Evolutionary conservation across 2,888 invertebrate genomes (phyloP).

Genomic region (Anoncus sp.): DNA sequence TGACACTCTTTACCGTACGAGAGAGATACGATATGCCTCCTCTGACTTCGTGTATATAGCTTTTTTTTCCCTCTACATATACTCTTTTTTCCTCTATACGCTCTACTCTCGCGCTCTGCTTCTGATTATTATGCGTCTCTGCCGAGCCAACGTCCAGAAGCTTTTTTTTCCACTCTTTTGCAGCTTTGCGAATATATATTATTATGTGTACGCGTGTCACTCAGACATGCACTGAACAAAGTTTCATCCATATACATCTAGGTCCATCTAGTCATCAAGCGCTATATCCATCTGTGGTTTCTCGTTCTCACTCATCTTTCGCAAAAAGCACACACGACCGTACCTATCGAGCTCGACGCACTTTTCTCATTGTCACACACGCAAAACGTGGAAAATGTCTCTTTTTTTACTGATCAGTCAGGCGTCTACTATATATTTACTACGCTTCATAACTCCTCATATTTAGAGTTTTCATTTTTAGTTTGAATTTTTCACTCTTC

Average conservation of each 20-base stretch:
- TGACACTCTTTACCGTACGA: slow-evolving; percentile 37
- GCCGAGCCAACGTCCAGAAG: slow-evolving; percentile 26
- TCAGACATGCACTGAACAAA: slow-evolving; percentile 39
- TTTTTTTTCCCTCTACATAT: slow-evolving; percentile 32
- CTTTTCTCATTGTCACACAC: neutral
- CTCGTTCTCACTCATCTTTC: slow-evolving; percentile 19
- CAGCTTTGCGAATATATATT: slow-evolving; percentile 16
- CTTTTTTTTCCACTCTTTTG: slow-evolving; percentile 45
- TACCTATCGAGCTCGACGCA: slow-evolving; percentile 14
- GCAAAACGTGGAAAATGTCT: neutral
- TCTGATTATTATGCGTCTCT: slow-evolving; percentile 58
- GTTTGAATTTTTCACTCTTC: too few species aligned
- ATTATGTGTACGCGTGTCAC: neutral
- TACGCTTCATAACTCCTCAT: neutral
- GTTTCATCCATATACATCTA: slow-evolving; percentile 15
- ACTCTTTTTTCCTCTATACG: slow-evolving; percentile 8
- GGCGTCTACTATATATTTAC: neutral
- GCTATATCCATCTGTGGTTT: slow-evolving; percentile 3
- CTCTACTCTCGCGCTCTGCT: slow-evolving; percentile 16
- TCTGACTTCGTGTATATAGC: slow-evolving; percentile 29
- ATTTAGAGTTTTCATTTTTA: neutral
- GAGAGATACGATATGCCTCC: slow-evolving; percentile 38
- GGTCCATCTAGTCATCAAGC: slow-evolving; percentile 22
- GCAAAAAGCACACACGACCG: too few species aligned
- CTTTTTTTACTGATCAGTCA: neutral